These are phyloP conservation scores for Hippocampus mohnikei DNA, from an alignment of 2,113 vertebrate genomes.

Conservation along the genomic window DNA sequence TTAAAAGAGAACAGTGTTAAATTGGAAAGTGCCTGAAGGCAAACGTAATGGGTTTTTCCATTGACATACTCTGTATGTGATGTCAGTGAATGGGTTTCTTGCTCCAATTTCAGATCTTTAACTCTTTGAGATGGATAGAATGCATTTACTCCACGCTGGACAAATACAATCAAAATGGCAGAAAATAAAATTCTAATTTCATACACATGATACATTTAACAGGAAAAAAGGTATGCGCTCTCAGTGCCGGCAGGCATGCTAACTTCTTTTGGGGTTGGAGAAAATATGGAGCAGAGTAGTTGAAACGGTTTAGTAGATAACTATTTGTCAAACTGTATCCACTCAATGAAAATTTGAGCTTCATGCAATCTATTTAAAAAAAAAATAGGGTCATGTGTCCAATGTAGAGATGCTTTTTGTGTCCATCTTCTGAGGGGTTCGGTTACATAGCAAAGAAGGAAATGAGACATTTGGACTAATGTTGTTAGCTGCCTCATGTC, in stretches of 20 bases:
- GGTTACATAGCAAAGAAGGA: slow-evolving; percentile 25
- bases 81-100: slow-evolving; percentile 33
- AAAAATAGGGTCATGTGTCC: slow-evolving; percentile 25
- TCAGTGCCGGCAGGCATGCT: not conserved
- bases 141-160: slow-evolving; percentile 9
- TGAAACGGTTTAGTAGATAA: slow-evolving; percentile 18
- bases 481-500: not conserved
- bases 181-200: not conserved
- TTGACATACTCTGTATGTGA: slow-evolving; percentile 53
- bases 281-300: slow-evolving; percentile 26
- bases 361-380: slow-evolving; percentile 54
- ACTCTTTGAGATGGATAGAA: slow-evolving; percentile 31
- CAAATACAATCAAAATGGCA: slow-evolving; percentile 18
- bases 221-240: slow-evolving; percentile 14
- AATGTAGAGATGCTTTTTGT: slow-evolving; percentile 34
- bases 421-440: slow-evolving; percentile 22
- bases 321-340: slow-evolving; percentile 31
- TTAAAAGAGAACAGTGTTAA: slow-evolving; percentile 57
- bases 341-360: slow-evolving; percentile 39
- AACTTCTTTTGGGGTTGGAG: slow-evolving; percentile 16
- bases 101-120: slow-evolving; percentile 28
- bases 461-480: slow-evolving; percentile 1
- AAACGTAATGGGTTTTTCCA: slow-evolving; percentile 63
- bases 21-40: slow-evolving; percentile 52
- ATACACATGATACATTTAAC: slow-evolving; percentile 4